Percentiles rank a stretch among this genome's conserved stretches.
Conservation (phyloP, 2,888 invertebrate species). For the Thymelicus sylvestris region DNA sequence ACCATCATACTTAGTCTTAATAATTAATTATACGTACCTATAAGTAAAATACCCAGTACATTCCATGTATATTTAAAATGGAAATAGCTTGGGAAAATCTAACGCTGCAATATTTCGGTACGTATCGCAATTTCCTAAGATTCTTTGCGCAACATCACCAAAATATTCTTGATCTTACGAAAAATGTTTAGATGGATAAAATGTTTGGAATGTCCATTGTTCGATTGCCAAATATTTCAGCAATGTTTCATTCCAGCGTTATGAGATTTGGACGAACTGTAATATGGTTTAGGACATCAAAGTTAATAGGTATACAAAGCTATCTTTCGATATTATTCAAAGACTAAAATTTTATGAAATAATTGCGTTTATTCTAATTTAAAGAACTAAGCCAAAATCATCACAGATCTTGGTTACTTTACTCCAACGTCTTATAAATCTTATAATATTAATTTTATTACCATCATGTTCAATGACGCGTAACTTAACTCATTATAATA, state of each 20-base stretch:
- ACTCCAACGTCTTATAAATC: no score
- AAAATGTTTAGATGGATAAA: conserved; percentile 12
- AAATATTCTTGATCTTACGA: conserved; percentile 23
- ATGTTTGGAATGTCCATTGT: conserved; percentile 26
- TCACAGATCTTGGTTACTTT: no score
- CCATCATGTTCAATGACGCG: background rate
- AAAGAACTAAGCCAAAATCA: no score
- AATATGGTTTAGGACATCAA: background rate
- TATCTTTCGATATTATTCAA: no score
- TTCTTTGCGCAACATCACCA: conserved; percentile 23
- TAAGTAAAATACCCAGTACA: no score
- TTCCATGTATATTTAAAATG: background rate
- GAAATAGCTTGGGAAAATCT: background rate
- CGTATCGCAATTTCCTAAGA: conserved; percentile 12
- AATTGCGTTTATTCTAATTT: no score
- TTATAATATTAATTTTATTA: background rate
- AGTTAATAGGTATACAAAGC: no score
- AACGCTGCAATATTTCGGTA: background rate
- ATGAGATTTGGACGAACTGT: background rate
- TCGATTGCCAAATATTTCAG: conserved; percentile 25
- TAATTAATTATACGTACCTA: no score
- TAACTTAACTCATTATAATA: background rate
- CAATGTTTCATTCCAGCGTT: conserved; percentile 4
- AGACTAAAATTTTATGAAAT: no score
- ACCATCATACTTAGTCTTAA: no score